Percentiles rank a stretch among this genome's conserved stretches.
These are phyloP conservation scores for Panagrolaimus sp. DNA, from an alignment of 1,140 invertebrate genomes.

Conservation along the genomic window DNA sequence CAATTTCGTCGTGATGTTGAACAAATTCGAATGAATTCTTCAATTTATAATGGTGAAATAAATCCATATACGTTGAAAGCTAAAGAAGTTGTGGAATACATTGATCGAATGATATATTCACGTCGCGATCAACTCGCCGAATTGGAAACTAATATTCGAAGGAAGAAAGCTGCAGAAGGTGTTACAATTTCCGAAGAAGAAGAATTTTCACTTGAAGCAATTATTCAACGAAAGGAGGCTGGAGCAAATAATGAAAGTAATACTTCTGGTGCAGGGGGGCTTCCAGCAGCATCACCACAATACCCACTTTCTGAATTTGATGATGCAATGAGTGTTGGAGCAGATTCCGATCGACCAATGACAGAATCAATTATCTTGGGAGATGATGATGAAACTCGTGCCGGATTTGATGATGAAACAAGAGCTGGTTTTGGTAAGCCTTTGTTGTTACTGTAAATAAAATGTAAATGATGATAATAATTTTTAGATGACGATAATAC, in stretches of 20 bases:
- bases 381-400: too few relatives aligned
- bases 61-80: constrained; percentile 34
- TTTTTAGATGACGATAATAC: constrained; percentile 24
- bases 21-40: constrained; percentile 29
- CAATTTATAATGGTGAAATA: constrained; percentile 30
- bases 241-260: too few relatives aligned
- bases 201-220: background rate
- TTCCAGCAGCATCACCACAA: too few relatives aligned
- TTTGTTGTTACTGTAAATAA: background rate
- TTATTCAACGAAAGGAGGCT: background rate
- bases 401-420: background rate
- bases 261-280: too few relatives aligned
- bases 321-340: constrained; percentile 18
- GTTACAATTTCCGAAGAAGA: background rate
- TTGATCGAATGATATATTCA: constrained; percentile 11
- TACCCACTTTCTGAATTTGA: background rate
- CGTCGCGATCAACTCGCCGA: constrained; percentile 26
- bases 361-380: constrained; percentile 3
- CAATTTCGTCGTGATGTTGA: constrained; percentile 32
- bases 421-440: background rate
- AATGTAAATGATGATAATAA: background rate
- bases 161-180: background rate
- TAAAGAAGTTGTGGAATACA: constrained; percentile 26
- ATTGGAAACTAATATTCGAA: constrained; percentile 32
- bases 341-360: constrained; percentile 10